phyloP scores from a whole-genome alignment of 2,797 vertebrate species.

The Lagorchestes hirsutus region DNA sequence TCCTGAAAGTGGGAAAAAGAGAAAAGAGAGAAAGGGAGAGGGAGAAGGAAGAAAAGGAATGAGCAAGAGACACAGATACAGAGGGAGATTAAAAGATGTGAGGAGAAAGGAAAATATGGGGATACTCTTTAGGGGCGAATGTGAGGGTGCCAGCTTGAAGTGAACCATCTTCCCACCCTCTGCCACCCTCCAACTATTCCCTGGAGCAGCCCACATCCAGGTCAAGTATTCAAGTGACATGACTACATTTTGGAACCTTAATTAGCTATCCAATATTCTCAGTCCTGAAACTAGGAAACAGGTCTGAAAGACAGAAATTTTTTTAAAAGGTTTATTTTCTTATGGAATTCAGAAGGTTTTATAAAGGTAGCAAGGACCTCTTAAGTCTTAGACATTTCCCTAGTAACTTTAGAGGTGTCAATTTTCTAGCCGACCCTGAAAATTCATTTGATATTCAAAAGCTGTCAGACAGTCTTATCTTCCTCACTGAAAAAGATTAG shows the following conservation, averaged over 20 bases:
- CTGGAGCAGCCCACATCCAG: background rate
- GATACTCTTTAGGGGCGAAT: background rate
- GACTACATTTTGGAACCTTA: background rate
- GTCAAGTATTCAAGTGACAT: background rate
- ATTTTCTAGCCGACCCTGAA: background rate
- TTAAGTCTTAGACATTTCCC: background rate
- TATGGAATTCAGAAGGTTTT: background rate
- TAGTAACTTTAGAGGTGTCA: too few species aligned
- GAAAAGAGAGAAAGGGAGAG: background rate
- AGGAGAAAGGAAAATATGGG: background rate
- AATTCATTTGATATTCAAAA: background rate
- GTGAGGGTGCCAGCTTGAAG: background rate
- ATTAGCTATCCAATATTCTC: background rate
- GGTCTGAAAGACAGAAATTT: background rate
- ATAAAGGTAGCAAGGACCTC: background rate
- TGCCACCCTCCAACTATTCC: background rate
- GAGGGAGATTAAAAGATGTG: background rate
- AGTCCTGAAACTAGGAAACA: background rate
- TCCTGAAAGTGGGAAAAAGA: background rate
- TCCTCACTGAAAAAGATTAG: background rate
- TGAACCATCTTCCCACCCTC: background rate
- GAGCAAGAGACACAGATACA: background rate
- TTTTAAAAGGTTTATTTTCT: conserved; percentile 17
- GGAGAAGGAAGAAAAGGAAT: background rate
- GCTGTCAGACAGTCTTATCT: background rate